A percentile compares a stretch with the other conserved stretches of the same genome.
Evolutionary conservation across 37 sponge, comb jelly and placozoan genomes (phyloP).

Genomic region (Chondrilla cf. caribensis): DNA sequence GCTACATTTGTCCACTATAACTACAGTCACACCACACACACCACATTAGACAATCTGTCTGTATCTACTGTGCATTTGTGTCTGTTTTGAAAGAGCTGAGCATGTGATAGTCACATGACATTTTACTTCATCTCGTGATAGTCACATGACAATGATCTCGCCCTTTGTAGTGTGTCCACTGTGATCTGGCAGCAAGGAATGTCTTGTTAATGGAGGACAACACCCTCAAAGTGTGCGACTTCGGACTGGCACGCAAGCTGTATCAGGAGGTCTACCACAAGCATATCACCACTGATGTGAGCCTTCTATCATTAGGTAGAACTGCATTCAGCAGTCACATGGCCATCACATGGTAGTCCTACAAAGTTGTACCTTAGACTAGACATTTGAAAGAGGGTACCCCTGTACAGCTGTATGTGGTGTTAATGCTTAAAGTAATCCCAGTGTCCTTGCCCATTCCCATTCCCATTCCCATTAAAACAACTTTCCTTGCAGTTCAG

Average conservation of each 20-base stretch:
- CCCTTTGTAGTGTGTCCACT: conserved; percentile 1
- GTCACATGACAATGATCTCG: conserved; percentile 27
- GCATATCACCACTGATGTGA: not conserved
- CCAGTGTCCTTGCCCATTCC: too few relatives aligned
- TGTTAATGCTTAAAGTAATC: too few relatives aligned
- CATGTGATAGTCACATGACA: not conserved
- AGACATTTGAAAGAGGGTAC: too few relatives aligned
- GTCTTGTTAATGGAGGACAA: conserved; percentile 16
- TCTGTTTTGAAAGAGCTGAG: too few relatives aligned
- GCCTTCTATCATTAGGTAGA: not conserved
- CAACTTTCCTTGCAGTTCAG: too few relatives aligned
- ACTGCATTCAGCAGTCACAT: not conserved
- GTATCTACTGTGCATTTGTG: too few relatives aligned
- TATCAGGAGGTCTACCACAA: conserved; percentile 25
- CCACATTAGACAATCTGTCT: too few relatives aligned
- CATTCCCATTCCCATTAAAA: too few relatives aligned
- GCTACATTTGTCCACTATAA: too few relatives aligned
- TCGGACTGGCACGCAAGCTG: conserved; percentile 10
- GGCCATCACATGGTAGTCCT: not conserved
- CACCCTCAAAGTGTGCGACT: conserved; percentile 10
- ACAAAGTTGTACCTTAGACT: too few relatives aligned
- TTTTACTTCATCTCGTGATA: not conserved
- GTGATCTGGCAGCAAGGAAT: conserved; percentile 22
- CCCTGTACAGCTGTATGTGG: too few relatives aligned
- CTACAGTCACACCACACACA: too few relatives aligned